Evolutionary conservation across 1,140 invertebrate species (phyloP).

Genomic region (Manduca sexta): DNA sequence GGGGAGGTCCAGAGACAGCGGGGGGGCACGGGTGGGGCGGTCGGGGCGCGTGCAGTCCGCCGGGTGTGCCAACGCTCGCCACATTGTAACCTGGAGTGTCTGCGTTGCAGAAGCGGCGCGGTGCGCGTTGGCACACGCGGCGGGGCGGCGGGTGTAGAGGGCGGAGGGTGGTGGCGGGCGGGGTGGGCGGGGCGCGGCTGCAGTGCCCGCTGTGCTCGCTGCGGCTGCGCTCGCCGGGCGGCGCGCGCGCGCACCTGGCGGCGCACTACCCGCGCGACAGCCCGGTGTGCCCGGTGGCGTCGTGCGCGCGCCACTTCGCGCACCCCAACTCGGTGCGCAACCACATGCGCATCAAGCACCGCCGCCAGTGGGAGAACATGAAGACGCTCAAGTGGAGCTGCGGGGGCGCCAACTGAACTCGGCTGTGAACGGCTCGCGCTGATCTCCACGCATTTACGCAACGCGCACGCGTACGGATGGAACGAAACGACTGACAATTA

Average conservation of each 20-base stretch:
- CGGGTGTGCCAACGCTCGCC: slow-evolving; percentile 38
- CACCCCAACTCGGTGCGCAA: slow-evolving; percentile 89
- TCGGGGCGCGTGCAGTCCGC: too few relatives aligned
- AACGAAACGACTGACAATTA: slow-evolving; percentile 70
- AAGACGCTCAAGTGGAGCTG: slow-evolving; percentile 85
- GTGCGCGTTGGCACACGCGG: slow-evolving; percentile 60
- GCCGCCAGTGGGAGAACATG: slow-evolving; percentile 85
- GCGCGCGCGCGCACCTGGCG: slow-evolving; percentile 82
- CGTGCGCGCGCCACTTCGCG: slow-evolving; percentile 82
- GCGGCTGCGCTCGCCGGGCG: slow-evolving; percentile 74
- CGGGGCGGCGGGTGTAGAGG: too few relatives aligned
- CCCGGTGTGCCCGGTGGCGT: slow-evolving; percentile 82
- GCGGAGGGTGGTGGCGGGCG: too few relatives aligned
- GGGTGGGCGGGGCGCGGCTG: slow-evolving; percentile 41
- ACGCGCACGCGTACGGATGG: slow-evolving; percentile 45
- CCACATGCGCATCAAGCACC: slow-evolving; percentile 88
- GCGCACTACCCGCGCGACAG: slow-evolving; percentile 88
- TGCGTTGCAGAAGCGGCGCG: slow-evolving; percentile 67
- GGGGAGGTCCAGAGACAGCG: slow-evolving; percentile 19
- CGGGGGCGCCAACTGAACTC: slow-evolving; percentile 60
- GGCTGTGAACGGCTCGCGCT: slow-evolving; percentile 49
- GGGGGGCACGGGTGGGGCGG: not conserved
- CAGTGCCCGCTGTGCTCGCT: slow-evolving; percentile 82
- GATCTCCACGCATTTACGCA: slow-evolving; percentile 66
- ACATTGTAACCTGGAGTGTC: slow-evolving; percentile 57